A percentile compares a stretch with the other conserved stretches of the same genome.
These are phyloP conservation scores for Catamblyrhynchus diadema DNA, from an alignment of 2,797 vertebrate species.

Conservation along the genomic window DNA sequence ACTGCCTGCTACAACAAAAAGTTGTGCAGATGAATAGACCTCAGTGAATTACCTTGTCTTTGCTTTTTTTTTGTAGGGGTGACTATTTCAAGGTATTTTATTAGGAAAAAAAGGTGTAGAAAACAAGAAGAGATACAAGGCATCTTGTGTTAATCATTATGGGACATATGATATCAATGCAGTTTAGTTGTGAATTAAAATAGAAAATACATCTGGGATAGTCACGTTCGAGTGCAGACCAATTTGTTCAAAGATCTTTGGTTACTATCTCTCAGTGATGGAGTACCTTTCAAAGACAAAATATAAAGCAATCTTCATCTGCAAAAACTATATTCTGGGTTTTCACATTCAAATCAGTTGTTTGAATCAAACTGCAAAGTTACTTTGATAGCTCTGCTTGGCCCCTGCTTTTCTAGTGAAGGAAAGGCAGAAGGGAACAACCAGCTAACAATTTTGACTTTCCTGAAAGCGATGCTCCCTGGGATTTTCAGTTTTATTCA, in stretches of 20 bases:
- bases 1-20: neutral
- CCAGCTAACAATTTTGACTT: neutral
- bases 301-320: slow-evolving; percentile 4
- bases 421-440: neutral
- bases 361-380: neutral
- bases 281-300: slow-evolving; percentile 33
- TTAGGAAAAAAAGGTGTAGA: neutral
- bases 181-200: neutral
- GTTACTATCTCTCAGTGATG: slow-evolving; percentile 31
- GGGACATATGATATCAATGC: neutral
- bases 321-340: slow-evolving; percentile 1
- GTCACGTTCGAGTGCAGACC: slow-evolving; percentile 9
- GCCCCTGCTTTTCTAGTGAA: neutral
- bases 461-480: neutral
- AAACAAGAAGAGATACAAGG: slow-evolving; percentile 26
- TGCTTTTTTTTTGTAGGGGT: neutral
- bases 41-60: neutral
- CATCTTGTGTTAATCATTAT: slow-evolving; percentile 21
- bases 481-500: neutral
- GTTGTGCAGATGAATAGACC: neutral
- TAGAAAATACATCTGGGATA: slow-evolving; percentile 4
- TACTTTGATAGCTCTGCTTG: neutral
- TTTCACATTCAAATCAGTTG: neutral
- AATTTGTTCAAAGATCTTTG: slow-evolving; percentile 64
- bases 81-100: neutral